These are phyloP conservation scores for Pantala flavescens DNA, from an alignment of 1,140 invertebrate species.

Conservation along the genomic window DNA sequence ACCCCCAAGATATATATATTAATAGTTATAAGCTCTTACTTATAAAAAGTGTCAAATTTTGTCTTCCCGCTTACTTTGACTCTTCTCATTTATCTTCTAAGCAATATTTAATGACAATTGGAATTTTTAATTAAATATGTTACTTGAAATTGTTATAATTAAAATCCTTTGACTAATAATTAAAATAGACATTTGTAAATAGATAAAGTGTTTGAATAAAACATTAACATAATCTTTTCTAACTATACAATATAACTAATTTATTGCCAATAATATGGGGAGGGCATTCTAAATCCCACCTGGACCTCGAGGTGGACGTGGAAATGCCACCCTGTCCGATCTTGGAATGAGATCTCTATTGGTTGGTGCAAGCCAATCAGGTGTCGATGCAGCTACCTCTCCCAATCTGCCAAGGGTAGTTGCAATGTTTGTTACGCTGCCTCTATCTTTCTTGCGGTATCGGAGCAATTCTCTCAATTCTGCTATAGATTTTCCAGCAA, in stretches of 20 bases:
- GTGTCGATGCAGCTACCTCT: slow-evolving; percentile 38
- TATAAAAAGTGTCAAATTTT: no score
- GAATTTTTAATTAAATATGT: no score
- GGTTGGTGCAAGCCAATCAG: slow-evolving; percentile 73
- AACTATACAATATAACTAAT: no score
- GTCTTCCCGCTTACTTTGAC: no score
- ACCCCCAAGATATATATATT: no score
- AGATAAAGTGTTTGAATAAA: background rate
- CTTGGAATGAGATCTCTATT: slow-evolving; percentile 66
- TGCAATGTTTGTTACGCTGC: slow-evolving; percentile 64
- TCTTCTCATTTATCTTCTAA: no score
- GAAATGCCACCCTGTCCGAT: slow-evolving; percentile 69
- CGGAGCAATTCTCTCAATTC: slow-evolving; percentile 48
- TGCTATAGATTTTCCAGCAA: slow-evolving; percentile 45
- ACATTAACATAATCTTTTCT: background rate
- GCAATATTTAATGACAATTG: no score
- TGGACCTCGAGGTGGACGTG: slow-evolving; percentile 74
- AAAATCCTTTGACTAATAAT: no score
- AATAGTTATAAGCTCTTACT: no score
- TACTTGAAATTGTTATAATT: no score
- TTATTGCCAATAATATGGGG: background rate
- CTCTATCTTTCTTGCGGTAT: slow-evolving; percentile 44
- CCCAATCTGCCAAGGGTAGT: slow-evolving; percentile 55
- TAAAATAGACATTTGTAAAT: no score
- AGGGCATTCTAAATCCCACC: slow-evolving; percentile 33